Evolutionary conservation across 1,140 invertebrate species (phyloP).

Genomic region (Drosophila santomea): DNA sequence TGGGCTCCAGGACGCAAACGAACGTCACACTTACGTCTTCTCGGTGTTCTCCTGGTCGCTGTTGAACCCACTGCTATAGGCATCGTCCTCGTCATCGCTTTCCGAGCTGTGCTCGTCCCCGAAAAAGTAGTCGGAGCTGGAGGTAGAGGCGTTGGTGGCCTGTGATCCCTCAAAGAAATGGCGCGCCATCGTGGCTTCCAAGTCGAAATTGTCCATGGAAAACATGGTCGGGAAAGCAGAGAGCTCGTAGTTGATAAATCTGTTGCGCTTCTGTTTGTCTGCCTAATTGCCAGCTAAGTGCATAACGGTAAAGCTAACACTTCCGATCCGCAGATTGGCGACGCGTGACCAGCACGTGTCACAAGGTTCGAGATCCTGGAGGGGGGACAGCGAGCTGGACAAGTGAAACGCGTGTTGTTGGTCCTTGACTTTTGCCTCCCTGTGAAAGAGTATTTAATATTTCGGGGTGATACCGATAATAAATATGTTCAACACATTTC

Average conservation of each 20-base stretch:
- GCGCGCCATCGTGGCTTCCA: constrained; percentile 85
- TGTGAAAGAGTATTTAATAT: constrained; percentile 36
- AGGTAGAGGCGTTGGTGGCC: constrained; percentile 82
- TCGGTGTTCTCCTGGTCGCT: constrained; percentile 87
- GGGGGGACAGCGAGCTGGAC: constrained; percentile 17
- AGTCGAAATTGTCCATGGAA: constrained; percentile 85
- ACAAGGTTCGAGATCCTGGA: constrained; percentile 10
- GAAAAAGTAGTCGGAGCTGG: constrained; percentile 85
- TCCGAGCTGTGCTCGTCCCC: constrained; percentile 86
- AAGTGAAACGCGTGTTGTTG: constrained; percentile 57
- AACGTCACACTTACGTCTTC: constrained; percentile 65
- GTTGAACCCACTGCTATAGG: constrained; percentile 85
- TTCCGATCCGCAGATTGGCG: constrained; percentile 41
- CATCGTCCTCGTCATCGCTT: constrained; percentile 85
- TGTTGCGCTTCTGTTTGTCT: constrained; percentile 14
- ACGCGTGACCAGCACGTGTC: constrained; percentile 71
- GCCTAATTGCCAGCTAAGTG: constrained; percentile 48
- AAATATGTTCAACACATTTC: constrained; percentile 62
- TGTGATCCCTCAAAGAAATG: constrained; percentile 85
- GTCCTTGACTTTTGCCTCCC: constrained; percentile 54
- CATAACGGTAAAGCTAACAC: constrained; percentile 52
- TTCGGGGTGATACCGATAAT: constrained; percentile 40
- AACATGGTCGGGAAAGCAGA: constrained; percentile 69
- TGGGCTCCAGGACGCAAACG: not conserved
- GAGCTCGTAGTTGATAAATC: not conserved